Conservation (phyloP, 2,888 invertebrate species). For the Rhyacophila evoluta region DNA sequence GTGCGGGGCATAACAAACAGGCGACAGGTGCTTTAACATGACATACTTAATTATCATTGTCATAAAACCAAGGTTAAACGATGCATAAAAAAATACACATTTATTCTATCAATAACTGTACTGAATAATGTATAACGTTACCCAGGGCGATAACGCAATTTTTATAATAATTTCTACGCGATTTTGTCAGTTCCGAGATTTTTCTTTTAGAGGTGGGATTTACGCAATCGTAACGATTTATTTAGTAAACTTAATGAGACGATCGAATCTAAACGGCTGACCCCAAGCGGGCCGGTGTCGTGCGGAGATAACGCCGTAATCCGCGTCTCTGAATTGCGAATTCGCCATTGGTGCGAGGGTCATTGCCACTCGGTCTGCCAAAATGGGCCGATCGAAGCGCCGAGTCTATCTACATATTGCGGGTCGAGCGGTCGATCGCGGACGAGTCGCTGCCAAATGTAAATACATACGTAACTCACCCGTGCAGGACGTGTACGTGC, state of each 20-base stretch:
- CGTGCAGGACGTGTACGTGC: neutral
- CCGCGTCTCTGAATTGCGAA: constrained; percentile 6
- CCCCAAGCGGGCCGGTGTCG: neutral
- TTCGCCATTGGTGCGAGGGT: constrained; percentile 21
- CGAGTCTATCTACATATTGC: constrained; percentile 44
- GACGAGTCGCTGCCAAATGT: constrained; percentile 34
- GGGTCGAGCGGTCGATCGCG: constrained; percentile 32
- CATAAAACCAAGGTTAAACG: too few relatives aligned
- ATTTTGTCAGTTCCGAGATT: too few relatives aligned
- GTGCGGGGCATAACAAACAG: too few relatives aligned
- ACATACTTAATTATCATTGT: too few relatives aligned
- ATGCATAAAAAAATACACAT: too few relatives aligned
- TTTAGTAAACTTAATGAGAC: too few relatives aligned
- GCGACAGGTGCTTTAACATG: too few relatives aligned
- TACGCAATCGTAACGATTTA: neutral
- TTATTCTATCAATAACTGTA: too few relatives aligned
- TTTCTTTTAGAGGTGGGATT: too few relatives aligned
- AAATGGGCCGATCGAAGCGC: constrained; percentile 51
- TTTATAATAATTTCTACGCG: too few relatives aligned
- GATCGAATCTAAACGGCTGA: neutral
- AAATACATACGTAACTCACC: constrained; percentile 26
- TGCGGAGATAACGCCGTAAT: constrained; percentile 1
- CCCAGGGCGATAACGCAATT: too few relatives aligned
- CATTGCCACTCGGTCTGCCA: constrained; percentile 36
- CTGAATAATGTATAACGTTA: too few relatives aligned